A percentile compares a stretch with the other conserved stretches of the same genome.
Evolutionary conservation across 2,888 invertebrate species (phyloP).

Genomic region (Synergus umbraculus): DNA sequence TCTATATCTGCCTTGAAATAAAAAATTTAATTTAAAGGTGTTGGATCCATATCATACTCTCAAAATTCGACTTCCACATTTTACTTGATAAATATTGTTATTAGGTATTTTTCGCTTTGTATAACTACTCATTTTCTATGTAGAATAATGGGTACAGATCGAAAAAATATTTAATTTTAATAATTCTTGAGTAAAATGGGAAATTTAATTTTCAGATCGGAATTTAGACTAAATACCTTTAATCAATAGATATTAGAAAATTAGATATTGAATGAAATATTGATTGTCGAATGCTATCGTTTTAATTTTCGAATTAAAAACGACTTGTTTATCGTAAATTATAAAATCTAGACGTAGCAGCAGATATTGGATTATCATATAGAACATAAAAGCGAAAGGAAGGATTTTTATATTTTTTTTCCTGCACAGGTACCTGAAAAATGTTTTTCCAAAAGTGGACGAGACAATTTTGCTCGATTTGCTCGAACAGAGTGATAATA

Average conservation of each 20-base stretch:
- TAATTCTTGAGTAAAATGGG: too few relatives aligned
- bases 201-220: too few relatives aligned
- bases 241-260: background rate
- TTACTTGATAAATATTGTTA: too few relatives aligned
- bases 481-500: slow-evolving; percentile 91
- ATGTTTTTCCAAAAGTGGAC: slow-evolving; percentile 93
- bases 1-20: background rate
- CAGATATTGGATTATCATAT: background rate
- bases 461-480: slow-evolving; percentile 92
- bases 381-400: background rate
- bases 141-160: too few relatives aligned
- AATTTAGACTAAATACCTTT: too few relatives aligned
- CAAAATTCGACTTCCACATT: too few relatives aligned
- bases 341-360: background rate
- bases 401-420: background rate
- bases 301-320: background rate
- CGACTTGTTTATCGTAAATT: background rate
- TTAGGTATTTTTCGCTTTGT: too few relatives aligned
- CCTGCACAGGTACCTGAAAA: slow-evolving; percentile 89
- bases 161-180: too few relatives aligned
- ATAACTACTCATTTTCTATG: too few relatives aligned
- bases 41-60: too few relatives aligned
- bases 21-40: background rate
- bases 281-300: slow-evolving; percentile 15
- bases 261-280: background rate